Evolutionary conservation across 1,140 invertebrate species (phyloP), one percentile per base, ranked within the genome.

Genomic region (Drosophila pallidifrons): DNA sequence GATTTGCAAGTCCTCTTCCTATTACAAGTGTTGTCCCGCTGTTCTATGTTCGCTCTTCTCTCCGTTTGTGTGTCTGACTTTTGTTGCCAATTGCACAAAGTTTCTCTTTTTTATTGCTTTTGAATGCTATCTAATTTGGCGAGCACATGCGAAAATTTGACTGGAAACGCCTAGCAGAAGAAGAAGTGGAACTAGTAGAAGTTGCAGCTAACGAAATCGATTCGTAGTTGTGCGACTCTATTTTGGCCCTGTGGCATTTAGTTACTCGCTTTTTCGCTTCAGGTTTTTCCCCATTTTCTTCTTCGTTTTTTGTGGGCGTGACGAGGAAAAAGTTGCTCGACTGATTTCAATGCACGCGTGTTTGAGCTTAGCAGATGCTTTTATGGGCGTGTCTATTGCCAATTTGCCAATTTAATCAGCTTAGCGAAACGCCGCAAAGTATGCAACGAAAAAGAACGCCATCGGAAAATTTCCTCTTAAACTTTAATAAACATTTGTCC

Each of bases 111-210:
- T 81, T 79, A 75, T 81, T 75, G 79, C 76, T 71, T 81, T 71
- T 54, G 57, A 79, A 68, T 81, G 72, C 61, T 78, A 81, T 81
- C 79, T 81, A 81, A 81, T 79, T 81, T 79, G 65, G 66, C 35
- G 70, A 66, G 78, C 78, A 80, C 78, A 80, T 80, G 79, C 76
- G 72, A 79, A 75, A 79, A 81, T 81, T 81, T 81, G 66, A 79
- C 79, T 81, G 72, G 79, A 45, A 67, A 78, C 71, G 78, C 78
- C 77, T 65, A 52, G 15, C 11, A 25, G 15, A 20, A 41, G 35
- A 7, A 38, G 30, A 35, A 55, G 3, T 16, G n/a, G 30, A 38
- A 54, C 28, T 7, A 54, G 51, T 5, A 32, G 32, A 57, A 41
- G 15, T 67, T 73, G 64, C 16, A 58, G 13, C 65, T 13, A 55